phyloP scores from a whole-genome alignment of 2,113 vertebrate genomes.

The Ibidorhyncha struthersii region DNA sequence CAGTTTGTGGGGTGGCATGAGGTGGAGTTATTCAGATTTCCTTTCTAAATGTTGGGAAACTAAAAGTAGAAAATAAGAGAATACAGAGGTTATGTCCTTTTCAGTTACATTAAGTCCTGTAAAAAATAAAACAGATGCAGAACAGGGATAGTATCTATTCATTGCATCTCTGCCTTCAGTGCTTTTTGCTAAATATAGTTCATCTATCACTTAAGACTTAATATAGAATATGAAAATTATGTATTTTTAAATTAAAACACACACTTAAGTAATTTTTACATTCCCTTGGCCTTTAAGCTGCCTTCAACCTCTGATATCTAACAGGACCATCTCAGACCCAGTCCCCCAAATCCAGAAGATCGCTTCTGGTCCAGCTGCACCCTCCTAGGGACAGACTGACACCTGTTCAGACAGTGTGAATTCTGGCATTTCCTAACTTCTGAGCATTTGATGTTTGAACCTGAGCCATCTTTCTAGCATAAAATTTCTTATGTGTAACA shows the following conservation, averaged over 20 bases:
- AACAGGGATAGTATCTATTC: neutral
- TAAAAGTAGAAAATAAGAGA: neutral
- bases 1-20: neutral
- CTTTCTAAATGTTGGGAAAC: neutral
- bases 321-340: neutral
- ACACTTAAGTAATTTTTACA: neutral
- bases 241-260: neutral
- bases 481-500: neutral
- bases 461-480: neutral
- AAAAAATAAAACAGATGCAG: neutral
- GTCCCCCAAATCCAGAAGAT: neutral
- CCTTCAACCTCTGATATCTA: neutral
- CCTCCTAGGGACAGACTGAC: neutral
- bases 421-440: neutral
- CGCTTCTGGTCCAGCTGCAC: neutral
- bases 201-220: neutral
- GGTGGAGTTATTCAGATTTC: neutral
- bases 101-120: neutral
- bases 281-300: neutral
- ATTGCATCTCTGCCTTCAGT: neutral
- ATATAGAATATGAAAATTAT: neutral
- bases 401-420: neutral
- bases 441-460: neutral
- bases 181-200: neutral
- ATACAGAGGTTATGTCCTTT: neutral